These are phyloP conservation scores for Littorina saxatilis DNA, from an alignment of 1,140 invertebrate genomes.

Conservation along the genomic window DNA sequence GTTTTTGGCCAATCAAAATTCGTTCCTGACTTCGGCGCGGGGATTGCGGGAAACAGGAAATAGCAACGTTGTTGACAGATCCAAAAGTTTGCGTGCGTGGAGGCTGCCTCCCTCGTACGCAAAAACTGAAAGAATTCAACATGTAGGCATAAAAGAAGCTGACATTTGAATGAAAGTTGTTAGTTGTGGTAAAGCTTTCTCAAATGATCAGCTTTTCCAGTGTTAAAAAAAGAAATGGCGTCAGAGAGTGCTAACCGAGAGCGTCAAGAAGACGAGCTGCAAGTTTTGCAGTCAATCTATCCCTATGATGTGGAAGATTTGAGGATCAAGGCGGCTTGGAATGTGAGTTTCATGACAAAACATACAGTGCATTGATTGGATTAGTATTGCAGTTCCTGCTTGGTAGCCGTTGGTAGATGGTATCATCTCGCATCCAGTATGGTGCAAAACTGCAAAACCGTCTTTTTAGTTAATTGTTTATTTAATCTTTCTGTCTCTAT, in stretches of 20 bases:
- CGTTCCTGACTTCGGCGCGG: neutral
- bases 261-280: constrained; percentile 11
- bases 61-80: constrained; percentile 8
- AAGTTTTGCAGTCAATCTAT: constrained; percentile 10
- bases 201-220: neutral
- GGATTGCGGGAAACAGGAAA: neutral
- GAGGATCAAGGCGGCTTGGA: neutral
- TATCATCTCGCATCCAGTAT: neutral
- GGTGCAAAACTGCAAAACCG: too few relatives aligned
- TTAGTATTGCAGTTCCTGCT: neutral
- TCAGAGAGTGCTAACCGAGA: neutral
- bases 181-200: neutral
- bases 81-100: constrained; percentile 5
- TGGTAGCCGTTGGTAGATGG: neutral
- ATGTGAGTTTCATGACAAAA: neutral
- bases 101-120: neutral
- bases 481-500: too few relatives aligned
- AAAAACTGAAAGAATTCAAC: neutral
- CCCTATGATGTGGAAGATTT: neutral
- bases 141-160: neutral
- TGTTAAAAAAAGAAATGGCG: neutral
- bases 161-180: constrained; percentile 13
- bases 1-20: constrained; percentile 1
- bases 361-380: neutral
- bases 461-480: too few relatives aligned